Conservation (phyloP, 2,113 vertebrate species). For the Ibidorhyncha struthersii region DNA sequence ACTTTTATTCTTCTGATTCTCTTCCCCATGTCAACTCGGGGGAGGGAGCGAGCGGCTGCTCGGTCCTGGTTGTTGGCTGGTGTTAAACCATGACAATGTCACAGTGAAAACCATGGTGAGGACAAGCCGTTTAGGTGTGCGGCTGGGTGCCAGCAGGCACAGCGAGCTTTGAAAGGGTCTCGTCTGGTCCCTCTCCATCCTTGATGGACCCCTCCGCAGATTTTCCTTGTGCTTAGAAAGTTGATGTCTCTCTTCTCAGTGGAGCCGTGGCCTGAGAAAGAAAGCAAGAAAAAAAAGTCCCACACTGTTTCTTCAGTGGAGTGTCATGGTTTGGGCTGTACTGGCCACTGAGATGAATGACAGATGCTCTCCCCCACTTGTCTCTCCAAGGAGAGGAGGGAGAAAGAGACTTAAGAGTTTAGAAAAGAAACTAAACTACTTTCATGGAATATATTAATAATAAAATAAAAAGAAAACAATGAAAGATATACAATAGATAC, state of each 20-base stretch:
- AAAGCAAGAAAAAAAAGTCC: neutral
- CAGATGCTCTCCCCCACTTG: neutral
- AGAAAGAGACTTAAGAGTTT: neutral
- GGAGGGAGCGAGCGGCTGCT: neutral
- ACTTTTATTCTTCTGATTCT: neutral
- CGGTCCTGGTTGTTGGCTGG: neutral
- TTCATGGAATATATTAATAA: neutral
- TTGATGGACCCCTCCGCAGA: neutral
- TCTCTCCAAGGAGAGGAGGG: neutral
- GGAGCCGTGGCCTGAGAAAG: neutral
- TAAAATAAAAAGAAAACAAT: neutral
- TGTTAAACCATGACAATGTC: neutral
- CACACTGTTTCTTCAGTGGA: too few species aligned
- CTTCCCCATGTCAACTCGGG: neutral
- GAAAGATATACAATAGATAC: neutral
- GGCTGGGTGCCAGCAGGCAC: neutral
- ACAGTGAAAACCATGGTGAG: neutral
- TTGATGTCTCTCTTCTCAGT: neutral
- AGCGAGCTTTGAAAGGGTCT: neutral
- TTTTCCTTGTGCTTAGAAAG: neutral
- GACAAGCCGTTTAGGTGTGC: rapidly evolving
- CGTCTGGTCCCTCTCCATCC: neutral
- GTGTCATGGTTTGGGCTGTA: neutral
- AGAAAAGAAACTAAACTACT: neutral
- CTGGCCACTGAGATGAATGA: too few species aligned